phyloP scores from a whole-genome alignment of 2,113 vertebrate genomes.

The Halichoeres trimaculatus region DNA sequence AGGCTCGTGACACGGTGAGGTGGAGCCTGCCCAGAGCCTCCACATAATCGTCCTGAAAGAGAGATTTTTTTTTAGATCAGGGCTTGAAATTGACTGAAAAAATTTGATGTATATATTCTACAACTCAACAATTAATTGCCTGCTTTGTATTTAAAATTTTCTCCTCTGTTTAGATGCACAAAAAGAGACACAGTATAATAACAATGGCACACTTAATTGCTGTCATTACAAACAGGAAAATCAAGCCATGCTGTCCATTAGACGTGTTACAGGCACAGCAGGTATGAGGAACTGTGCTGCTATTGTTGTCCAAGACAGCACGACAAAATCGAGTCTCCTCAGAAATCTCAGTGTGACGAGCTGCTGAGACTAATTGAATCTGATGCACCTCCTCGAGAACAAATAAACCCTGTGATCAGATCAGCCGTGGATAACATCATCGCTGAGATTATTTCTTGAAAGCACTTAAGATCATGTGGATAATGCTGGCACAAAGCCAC shows the following conservation, averaged over 20 bases:
- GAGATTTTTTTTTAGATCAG: too few species aligned
- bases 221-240: background rate
- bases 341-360: slow-evolving; percentile 24
- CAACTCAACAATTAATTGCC: too few species aligned
- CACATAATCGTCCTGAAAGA: slow-evolving; percentile 96
- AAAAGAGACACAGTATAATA: background rate
- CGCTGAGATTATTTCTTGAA: slow-evolving; percentile 45
- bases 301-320: slow-evolving; percentile 11
- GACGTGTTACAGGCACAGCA: slow-evolving; percentile 15
- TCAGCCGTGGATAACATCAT: slow-evolving; percentile 19
- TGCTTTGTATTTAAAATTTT: too few species aligned
- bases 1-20: slow-evolving; percentile 97
- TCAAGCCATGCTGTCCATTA: background rate
- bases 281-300: slow-evolving; percentile 34
- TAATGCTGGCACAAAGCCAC: slow-evolving; percentile 15
- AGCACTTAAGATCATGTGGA: slow-evolving; percentile 42
- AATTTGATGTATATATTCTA: too few species aligned
- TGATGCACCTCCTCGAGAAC: slow-evolving; percentile 33
- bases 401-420: slow-evolving; percentile 51
- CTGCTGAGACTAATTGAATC: slow-evolving; percentile 38
- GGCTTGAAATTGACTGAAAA: too few species aligned
- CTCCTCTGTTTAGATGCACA: too few species aligned
- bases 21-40: slow-evolving; percentile 96
- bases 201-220: background rate
- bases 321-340: slow-evolving; percentile 5